Conservation (phyloP, 2,888 invertebrate species). For the Tubiluchus corallicola region DNA sequence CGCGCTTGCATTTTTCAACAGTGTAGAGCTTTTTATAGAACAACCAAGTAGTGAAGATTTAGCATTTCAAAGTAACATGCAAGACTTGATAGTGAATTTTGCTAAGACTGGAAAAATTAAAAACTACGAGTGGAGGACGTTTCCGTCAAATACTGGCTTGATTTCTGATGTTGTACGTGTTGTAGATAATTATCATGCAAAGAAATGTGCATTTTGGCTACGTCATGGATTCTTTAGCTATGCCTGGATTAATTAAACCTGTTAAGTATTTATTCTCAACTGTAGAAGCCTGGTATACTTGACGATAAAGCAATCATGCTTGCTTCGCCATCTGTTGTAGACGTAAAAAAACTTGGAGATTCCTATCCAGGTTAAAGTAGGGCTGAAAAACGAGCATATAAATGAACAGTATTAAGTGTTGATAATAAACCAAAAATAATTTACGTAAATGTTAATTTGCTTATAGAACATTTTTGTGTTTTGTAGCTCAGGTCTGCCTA, state of each 20-base stretch:
- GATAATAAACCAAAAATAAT: too few species aligned
- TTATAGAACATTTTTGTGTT: too few species aligned
- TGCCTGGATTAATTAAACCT: constrained; percentile 3
- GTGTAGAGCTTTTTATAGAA: neutral
- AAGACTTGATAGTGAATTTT: neutral
- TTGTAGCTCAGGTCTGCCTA: too few species aligned
- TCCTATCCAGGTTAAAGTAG: too few species aligned
- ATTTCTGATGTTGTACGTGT: neutral
- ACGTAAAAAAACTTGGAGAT: too few species aligned
- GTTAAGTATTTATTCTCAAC: too few species aligned
- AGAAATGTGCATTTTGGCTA: neutral
- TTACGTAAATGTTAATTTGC: too few species aligned
- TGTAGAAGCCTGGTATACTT: too few species aligned
- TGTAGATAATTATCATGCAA: neutral
- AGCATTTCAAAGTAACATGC: neutral
- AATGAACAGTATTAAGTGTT: too few species aligned
- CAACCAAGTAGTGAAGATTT: neutral
- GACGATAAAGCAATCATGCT: too few species aligned
- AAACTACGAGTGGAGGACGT: neutral
- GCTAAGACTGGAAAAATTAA: neutral
- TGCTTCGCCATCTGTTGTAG: too few species aligned
- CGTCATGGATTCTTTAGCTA: neutral
- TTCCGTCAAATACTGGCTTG: neutral
- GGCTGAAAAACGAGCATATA: too few species aligned
- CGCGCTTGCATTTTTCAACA: neutral